phyloP scores from a whole-genome alignment of 2,797 vertebrate species.

The Caiman crocodilus region DNA sequence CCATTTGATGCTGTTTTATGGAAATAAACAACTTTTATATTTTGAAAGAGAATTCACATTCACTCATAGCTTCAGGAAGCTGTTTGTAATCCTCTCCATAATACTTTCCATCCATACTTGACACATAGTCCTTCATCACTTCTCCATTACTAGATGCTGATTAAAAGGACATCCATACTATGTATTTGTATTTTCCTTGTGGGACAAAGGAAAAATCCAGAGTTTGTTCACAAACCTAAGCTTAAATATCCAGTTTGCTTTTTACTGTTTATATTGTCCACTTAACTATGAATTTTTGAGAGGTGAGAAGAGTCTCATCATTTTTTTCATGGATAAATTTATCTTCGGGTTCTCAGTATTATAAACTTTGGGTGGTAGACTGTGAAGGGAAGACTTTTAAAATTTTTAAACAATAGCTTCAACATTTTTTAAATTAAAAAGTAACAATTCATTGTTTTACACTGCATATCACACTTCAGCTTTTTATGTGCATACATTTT shows the following conservation, averaged over 20 bases:
- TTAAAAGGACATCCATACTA: not conserved
- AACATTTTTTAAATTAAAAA: accelerated
- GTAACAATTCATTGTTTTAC: not conserved
- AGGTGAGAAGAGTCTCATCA: no score
- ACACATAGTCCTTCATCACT: accelerated
- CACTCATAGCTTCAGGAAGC: not conserved
- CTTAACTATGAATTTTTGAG: not conserved
- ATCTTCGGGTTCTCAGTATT: not conserved
- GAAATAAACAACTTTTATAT: not conserved
- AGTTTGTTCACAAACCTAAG: not conserved
- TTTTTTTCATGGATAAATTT: accelerated
- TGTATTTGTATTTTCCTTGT: not conserved
- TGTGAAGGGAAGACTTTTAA: accelerated
- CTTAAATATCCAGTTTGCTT: not conserved
- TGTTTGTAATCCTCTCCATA: not conserved
- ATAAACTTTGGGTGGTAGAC: accelerated
- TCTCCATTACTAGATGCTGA: not conserved
- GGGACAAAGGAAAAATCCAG: not conserved
- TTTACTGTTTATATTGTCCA: not conserved
- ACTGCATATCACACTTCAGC: not conserved
- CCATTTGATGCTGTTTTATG: not conserved
- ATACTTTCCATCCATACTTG: not conserved
- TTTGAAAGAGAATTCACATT: not conserved
- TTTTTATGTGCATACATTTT: not conserved
- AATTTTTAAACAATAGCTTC: not conserved